These are phyloP conservation scores for Drosophila bocki DNA, from an alignment of 1,140 invertebrate genomes.

Conservation along the genomic window DNA sequence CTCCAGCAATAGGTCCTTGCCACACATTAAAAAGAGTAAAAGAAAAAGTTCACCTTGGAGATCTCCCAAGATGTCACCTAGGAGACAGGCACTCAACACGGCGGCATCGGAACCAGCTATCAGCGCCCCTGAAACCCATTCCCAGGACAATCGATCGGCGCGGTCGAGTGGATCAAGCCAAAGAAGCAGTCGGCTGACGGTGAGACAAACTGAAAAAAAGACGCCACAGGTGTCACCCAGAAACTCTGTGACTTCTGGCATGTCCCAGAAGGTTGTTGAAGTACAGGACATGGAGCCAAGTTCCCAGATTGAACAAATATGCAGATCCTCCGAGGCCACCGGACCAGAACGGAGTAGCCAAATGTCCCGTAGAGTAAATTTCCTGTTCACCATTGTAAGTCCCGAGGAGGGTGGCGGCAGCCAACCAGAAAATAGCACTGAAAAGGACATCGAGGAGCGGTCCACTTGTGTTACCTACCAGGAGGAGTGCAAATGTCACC, in stretches of 20 bases:
- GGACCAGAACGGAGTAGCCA: background rate
- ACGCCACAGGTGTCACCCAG: background rate
- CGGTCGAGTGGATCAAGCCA: background rate
- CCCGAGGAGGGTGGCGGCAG: constrained; percentile 8
- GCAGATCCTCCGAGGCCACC: background rate
- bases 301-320: background rate
- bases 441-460: constrained; percentile 13
- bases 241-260: background rate
- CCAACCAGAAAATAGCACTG: background rate
- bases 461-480: constrained; percentile 36
- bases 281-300: background rate
- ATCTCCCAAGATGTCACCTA: background rate
- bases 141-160: background rate
- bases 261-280: background rate
- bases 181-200: background rate
- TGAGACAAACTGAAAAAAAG: too few relatives aligned
- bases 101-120: background rate
- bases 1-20: background rate
- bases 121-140: background rate
- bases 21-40: background rate
- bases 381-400: constrained; percentile 35
- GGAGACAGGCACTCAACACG: background rate
- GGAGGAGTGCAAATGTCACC: constrained; percentile 56
- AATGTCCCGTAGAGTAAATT: background rate
- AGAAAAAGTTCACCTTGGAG: background rate